Base-by-base conservation (phyloP, 2,888 invertebrate genomes). In the Rotaria macrura region DNA sequence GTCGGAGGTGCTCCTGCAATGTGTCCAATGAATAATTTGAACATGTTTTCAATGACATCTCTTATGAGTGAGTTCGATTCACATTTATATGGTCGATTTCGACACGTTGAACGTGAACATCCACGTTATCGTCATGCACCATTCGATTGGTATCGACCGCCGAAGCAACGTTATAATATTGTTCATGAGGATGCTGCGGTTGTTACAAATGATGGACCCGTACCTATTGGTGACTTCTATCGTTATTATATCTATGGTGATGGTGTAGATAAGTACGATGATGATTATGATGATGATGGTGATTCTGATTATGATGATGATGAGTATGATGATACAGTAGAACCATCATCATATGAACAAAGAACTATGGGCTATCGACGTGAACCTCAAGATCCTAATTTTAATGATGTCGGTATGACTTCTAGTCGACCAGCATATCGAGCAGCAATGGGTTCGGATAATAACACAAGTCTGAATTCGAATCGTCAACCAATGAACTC, bases 81-180 rank as follows among this genome's bases (percentile, higher is more conserved):
- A 43, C 43, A 40, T 10, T n/a, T 79, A 43, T 79, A 79, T 79
- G 79, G 79, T 10, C 40, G 79, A 79, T 79, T 79, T 79, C 79
- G 43, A 79, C 79, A 79, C 43, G 79, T 79, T 79, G n/a, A 43
- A n/a, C 79, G 79, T 2, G 40, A 40, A 12, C 9, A 43, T 79
- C 79, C 79, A 43, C n/a, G 25, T 25, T 79, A 79, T 79, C 79
- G 79, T 25, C 79, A 79, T 43, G 79, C 79, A 14, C 79, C 79
- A 14, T 79, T 79, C n/a, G 79, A 79, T 79, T 79, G 79, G 79
- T 79, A 79, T 79, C 79, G 79, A 17, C 79, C 79, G 12, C 79
- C 79, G 2, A 79, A 79, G 43, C 40, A 25, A 12, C 17, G 43
- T 43, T 10, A 40, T 43, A 29, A 65, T 65, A n/a, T 79, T 43